A percentile compares a stretch with the other conserved stretches of the same genome.
phyloP scores from a whole-genome alignment of 2,888 invertebrate species.

The Ischnura elegans region DNA sequence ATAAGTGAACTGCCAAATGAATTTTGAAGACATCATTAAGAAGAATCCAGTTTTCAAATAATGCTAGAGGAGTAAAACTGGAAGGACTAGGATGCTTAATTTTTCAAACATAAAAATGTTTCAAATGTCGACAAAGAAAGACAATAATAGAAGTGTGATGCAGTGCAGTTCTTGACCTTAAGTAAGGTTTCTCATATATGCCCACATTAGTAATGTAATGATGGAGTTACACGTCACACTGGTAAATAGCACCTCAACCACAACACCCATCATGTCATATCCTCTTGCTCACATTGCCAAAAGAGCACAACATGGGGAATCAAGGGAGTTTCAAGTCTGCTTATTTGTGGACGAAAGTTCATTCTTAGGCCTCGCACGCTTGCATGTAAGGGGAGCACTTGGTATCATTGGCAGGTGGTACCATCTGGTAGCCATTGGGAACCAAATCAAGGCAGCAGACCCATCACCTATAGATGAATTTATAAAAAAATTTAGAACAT shows the following conservation, averaged over 20 bases:
- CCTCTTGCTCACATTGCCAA: neutral
- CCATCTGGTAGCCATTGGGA: neutral
- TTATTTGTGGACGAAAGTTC: neutral
- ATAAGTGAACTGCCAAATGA: neutral
- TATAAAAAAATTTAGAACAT: neutral
- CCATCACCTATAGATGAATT: neutral
- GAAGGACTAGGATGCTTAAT: neutral
- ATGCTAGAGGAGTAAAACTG: neutral
- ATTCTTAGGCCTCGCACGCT: constrained; percentile 36
- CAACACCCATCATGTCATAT: constrained; percentile 14
- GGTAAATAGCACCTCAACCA: constrained; percentile 41
- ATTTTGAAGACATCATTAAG: neutral
- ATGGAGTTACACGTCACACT: constrained; percentile 31
- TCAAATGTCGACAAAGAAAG: neutral
- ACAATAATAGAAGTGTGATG: constrained; percentile 45
- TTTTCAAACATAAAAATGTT: constrained; percentile 33
- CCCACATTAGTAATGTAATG: constrained; percentile 23
- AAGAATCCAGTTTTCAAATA: neutral
- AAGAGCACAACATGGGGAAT: constrained; percentile 22
- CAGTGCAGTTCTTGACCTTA: constrained; percentile 39
- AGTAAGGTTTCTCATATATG: neutral
- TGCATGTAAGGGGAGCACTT: constrained; percentile 32
- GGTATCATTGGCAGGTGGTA: neutral
- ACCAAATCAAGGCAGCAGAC: neutral
- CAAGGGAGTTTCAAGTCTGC: constrained; percentile 33